Evolutionary conservation across 2,888 invertebrate genomes (phyloP), one percentile per base, ranked within the genome.

Genomic region (Caenorhabditis imperialis): DNA sequence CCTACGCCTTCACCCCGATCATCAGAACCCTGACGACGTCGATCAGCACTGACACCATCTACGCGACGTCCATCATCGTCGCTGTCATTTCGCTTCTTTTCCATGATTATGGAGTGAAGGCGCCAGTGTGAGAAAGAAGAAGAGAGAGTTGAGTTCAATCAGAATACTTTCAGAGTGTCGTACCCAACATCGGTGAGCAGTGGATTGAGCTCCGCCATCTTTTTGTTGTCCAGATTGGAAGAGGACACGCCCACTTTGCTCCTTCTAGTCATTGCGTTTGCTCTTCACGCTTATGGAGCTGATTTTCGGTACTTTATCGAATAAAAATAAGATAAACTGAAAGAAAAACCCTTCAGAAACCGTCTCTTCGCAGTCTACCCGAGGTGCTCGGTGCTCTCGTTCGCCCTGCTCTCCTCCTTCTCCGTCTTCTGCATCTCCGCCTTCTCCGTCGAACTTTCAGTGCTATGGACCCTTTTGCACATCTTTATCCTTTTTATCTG

Each of bases 1-100:
- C 95, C 1, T 95, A 94, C 86, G 91, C 95, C 58, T 91, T 96
- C 70, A 95, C 96, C 0, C 98, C 97, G 0, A 92, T 97, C 18
- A 84, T 87, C n/a, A 94, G 96, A 88, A 97, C 96, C 0, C 90
- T 99, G 53, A 98, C 99, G 0, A 94, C 95, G 88, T 95, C 96
- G 0, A 94, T 99, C 2, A 96, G 96, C 87, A 97, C 97, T 0
- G 97, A 99, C 88, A 96, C 98, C 0, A 96, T 99, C 86, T 96
- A 95, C 87, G 94, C 95, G 1, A 94, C 93, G 92, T 92, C 96
- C 0, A 92, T 93, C 20, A 91, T 94, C 14, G 94, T 96, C 92
- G 92, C 97, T 90, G 86, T 94, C 0, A 89, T 94, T 1, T 96
- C 98, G 90, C 90, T 98, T 72, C 91, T 94, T 82, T 96, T 96